phyloP scores from a whole-genome alignment of 2,797 vertebrate species.

The Aplochiton taeniatus region DNA sequence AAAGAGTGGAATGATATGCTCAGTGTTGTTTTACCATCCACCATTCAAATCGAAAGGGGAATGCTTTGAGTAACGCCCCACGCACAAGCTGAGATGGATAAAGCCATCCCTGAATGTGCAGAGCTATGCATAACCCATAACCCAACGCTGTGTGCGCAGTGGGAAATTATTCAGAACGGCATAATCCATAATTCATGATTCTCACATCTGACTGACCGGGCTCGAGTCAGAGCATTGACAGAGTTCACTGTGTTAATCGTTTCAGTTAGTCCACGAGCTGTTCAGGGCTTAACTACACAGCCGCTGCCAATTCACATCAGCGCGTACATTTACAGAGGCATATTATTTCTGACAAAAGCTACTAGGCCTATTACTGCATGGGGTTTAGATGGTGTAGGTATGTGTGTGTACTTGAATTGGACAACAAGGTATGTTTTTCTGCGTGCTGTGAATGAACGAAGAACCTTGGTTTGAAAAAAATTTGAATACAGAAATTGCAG shows the following conservation, averaged over 20 bases:
- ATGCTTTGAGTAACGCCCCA: slow-evolving; percentile 21
- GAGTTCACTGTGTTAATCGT: slow-evolving; percentile 64
- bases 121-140: slow-evolving; percentile 10
- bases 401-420: neutral
- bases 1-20: neutral
- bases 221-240: slow-evolving; percentile 54
- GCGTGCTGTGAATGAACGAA: neutral
- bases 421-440: neutral
- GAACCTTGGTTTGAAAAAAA: neutral
- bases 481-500: neutral
- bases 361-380: slow-evolving; percentile 30
- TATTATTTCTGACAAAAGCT: slow-evolving; percentile 57
- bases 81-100: slow-evolving; percentile 2
- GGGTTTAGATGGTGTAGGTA: neutral
- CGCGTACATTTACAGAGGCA: slow-evolving; percentile 14
- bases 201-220: slow-evolving; percentile 40
- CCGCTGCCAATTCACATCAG: slow-evolving; percentile 43
- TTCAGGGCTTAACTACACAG: slow-evolving; percentile 21
- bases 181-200: slow-evolving; percentile 71
- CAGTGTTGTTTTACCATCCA: slow-evolving; percentile 34
- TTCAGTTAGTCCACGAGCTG: slow-evolving; percentile 35
- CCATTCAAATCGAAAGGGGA: slow-evolving; percentile 25
- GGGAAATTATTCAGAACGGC: slow-evolving; percentile 38
- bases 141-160: slow-evolving; percentile 10
- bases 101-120: slow-evolving; percentile 11